Percentiles rank a stretch among this genome's conserved stretches.
Evolutionary conservation across 2,797 vertebrate genomes (phyloP).

Genomic region (Lagorchestes hirsutus): DNA sequence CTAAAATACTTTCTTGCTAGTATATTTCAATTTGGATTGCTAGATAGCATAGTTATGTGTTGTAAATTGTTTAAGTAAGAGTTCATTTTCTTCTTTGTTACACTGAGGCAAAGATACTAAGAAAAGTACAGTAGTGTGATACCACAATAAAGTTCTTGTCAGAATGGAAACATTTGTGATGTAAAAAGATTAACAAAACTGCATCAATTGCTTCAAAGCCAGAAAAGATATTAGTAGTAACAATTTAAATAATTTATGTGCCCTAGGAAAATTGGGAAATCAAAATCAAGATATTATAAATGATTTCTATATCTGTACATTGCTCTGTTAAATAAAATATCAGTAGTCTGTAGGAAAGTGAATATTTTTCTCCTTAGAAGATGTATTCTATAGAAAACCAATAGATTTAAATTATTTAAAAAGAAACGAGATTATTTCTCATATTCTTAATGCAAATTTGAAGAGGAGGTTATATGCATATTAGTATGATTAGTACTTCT

Average conservation of each 20-base stretch:
- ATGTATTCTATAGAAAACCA: not conserved
- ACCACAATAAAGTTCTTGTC: not conserved
- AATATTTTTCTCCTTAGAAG: not conserved
- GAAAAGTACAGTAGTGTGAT: not conserved
- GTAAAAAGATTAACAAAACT: not conserved
- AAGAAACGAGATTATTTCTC: slow-evolving; percentile 15
- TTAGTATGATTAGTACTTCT: slow-evolving; percentile 41
- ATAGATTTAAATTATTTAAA: not conserved
- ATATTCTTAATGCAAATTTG: slow-evolving; percentile 30
- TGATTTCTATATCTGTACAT: not conserved
- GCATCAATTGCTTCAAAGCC: not conserved
- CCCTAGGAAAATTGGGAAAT: not conserved
- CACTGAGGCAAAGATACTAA: not conserved
- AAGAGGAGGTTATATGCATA: slow-evolving; percentile 36
- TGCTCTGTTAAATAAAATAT: not conserved
- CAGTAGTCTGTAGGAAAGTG: not conserved
- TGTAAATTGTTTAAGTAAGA: not conserved
- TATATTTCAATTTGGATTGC: not conserved
- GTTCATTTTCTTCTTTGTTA: not conserved
- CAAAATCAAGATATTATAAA: not conserved
- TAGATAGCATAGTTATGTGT: not conserved
- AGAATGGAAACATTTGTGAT: not conserved
- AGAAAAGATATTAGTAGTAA: not conserved
- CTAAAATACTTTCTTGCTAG: not conserved
- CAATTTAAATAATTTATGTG: not conserved